A percentile compares a stretch with the other conserved stretches of the same genome.
Conservation (phyloP, 2,888 invertebrate genomes). For the Mythimna vitellina region DNA sequence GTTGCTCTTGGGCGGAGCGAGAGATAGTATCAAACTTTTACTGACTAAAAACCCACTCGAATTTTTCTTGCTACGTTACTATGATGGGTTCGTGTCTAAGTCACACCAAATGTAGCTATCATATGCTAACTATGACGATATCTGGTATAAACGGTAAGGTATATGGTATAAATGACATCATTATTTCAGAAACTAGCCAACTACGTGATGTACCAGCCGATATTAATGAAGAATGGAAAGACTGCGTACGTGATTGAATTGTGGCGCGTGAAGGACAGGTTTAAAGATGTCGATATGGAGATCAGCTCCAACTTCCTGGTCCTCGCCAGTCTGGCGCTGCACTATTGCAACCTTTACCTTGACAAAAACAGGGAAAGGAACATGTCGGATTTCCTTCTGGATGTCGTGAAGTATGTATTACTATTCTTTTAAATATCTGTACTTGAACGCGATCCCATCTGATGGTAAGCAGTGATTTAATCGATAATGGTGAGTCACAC, state of each 20-base stretch:
- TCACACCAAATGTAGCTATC: no score
- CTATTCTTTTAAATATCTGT: no score
- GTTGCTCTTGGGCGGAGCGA: no score
- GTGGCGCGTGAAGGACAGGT: constrained; percentile 90
- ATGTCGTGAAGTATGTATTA: constrained; percentile 94
- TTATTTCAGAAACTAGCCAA: constrained; percentile 77
- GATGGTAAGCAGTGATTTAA: no score
- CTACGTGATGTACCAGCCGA: constrained; percentile 91
- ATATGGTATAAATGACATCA: background rate
- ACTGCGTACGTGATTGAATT: constrained; percentile 93
- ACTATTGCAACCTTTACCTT: constrained; percentile 93
- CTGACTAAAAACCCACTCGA: no score
- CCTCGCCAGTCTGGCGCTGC: constrained; percentile 93
- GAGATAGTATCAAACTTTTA: no score
- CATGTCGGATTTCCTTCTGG: constrained; percentile 94
- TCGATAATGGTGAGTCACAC: no score
- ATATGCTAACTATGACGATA: no score
- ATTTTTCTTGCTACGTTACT: no score
- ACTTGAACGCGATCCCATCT: no score
- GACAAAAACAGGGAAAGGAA: constrained; percentile 93
- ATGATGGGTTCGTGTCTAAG: background rate
- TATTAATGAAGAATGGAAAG: constrained; percentile 91
- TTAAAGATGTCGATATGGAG: constrained; percentile 93
- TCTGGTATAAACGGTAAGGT: no score
- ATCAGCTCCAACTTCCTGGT: constrained; percentile 92